Evolutionary conservation across 2,888 invertebrate species (phyloP).

Genomic region (Ptychoptera contaminata): DNA sequence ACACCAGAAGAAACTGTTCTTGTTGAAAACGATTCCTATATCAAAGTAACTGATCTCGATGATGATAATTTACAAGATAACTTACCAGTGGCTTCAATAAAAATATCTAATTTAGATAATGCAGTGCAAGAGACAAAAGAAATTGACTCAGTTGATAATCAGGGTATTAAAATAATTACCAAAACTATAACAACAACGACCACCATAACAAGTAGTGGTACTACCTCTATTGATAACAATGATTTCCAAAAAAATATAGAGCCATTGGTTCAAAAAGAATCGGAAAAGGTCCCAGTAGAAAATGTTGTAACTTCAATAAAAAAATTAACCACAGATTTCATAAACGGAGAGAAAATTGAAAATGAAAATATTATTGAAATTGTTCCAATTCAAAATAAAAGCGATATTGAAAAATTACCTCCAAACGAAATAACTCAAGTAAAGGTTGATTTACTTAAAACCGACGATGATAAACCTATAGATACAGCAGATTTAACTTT

Average conservation of each 20-base stretch:
- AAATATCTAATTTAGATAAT: not conserved
- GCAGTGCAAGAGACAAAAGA: conserved; percentile 1
- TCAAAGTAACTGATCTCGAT: not conserved
- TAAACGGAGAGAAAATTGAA: not conserved
- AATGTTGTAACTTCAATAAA: not conserved
- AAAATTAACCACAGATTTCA: not conserved
- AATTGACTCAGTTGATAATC: conserved; percentile 1
- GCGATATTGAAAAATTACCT: too few species aligned
- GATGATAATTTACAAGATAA: not conserved
- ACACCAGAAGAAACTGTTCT: not conserved
- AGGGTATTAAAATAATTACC: conserved; percentile 3
- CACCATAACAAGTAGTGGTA: not conserved
- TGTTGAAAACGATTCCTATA: not conserved
- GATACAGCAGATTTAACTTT: too few species aligned
- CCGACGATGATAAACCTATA: too few species aligned
- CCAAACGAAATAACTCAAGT: too few species aligned
- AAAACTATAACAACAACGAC: not conserved
- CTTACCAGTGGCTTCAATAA: not conserved
- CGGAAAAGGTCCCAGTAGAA: not conserved
- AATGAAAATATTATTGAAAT: too few species aligned
- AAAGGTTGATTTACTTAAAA: too few species aligned
- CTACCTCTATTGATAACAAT: too few species aligned
- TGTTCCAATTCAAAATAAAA: too few species aligned
- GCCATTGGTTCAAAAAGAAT: not conserved
- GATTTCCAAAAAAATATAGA: too few species aligned